phyloP scores from a whole-genome alignment of 2,113 vertebrate genomes.

The Scolopax mira region DNA sequence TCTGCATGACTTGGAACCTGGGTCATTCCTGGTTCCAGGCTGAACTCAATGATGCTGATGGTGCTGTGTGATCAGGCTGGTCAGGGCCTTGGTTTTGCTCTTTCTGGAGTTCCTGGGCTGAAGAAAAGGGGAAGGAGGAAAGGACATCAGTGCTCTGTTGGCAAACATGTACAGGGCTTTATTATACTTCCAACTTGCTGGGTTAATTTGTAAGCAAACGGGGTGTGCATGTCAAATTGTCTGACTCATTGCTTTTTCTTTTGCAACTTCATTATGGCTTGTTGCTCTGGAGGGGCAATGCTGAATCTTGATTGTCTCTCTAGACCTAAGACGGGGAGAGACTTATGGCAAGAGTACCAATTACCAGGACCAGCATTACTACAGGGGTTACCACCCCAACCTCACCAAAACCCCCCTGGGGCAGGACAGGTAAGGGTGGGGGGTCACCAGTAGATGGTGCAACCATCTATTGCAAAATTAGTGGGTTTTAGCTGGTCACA shows the following conservation, averaged over 20 bases:
- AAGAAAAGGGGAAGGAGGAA: neutral
- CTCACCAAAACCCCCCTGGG: neutral
- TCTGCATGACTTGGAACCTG: neutral
- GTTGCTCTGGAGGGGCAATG: neutral
- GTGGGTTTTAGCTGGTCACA: accelerated
- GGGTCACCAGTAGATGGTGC: neutral
- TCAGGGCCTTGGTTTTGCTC: neutral
- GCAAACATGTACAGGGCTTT: neutral
- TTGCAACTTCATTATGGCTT: neutral
- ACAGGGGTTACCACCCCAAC: slow-evolving; percentile 43
- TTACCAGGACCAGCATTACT: slow-evolving; percentile 44
- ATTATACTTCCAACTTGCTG: neutral
- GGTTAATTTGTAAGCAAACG: neutral
- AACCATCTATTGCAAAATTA: neutral
- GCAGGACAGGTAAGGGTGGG: slow-evolving; percentile 48
- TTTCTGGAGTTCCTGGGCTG: neutral
- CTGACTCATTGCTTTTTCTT: neutral
- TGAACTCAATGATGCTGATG: neutral
- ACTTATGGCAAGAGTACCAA: neutral
- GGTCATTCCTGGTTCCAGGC: neutral
- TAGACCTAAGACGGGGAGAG: slow-evolving; percentile 58
- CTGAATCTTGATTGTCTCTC: slow-evolving; percentile 13
- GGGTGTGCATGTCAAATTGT: neutral
- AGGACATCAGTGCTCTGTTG: neutral
- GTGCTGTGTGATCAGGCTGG: neutral